A percentile compares a stretch with the other conserved stretches of the same genome.
These are phyloP conservation scores for Cinclus cinclus DNA, from an alignment of 2,113 vertebrate species.

Conservation along the genomic window DNA sequence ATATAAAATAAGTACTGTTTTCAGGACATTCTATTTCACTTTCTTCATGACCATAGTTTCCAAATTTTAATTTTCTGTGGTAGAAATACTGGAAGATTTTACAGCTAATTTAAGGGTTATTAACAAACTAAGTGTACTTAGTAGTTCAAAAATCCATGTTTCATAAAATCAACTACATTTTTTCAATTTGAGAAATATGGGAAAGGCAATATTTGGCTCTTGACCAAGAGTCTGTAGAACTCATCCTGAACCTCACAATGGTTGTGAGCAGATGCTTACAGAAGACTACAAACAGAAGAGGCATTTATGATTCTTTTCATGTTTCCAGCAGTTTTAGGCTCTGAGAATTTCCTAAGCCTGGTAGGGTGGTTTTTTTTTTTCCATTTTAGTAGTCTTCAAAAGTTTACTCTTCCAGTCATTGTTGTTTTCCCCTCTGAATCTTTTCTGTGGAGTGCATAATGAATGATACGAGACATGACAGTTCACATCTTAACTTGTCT, in stretches of 20 bases:
- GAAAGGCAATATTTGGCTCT: background rate
- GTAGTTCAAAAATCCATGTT: background rate
- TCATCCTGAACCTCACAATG: background rate
- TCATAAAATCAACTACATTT: background rate
- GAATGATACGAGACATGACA: background rate
- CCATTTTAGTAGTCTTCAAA: background rate
- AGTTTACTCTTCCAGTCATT: background rate
- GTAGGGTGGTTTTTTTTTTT: background rate
- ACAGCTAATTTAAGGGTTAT: background rate
- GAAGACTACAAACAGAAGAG: background rate
- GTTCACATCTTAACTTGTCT: background rate
- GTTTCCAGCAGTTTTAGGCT: background rate
- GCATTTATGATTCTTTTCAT: background rate
- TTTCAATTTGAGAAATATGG: background rate
- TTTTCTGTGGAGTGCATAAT: background rate
- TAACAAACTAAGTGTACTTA: background rate
- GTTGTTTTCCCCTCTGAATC: background rate
- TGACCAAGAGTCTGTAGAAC: background rate
- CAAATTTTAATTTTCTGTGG: background rate
- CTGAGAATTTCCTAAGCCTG: background rate
- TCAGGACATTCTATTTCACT: background rate
- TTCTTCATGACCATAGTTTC: background rate
- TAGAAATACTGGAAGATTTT: background rate
- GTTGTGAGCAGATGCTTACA: background rate
- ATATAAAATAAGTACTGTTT: background rate